Conservation (phyloP, 2,113 vertebrate genomes). For the Ceyx margarethae region DNA sequence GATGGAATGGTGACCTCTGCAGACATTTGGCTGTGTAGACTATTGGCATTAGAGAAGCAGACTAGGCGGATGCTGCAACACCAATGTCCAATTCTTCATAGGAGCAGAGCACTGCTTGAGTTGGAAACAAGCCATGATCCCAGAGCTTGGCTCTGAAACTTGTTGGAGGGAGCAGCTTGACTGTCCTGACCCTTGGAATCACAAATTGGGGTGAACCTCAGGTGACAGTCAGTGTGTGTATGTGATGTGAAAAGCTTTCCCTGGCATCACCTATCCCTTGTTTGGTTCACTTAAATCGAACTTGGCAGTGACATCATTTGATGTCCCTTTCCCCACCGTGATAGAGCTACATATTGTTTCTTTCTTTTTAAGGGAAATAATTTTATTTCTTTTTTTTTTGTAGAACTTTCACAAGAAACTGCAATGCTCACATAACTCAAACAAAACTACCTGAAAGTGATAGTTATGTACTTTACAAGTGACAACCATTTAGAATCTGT, state of each 20-base stretch:
- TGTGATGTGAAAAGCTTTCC: background rate
- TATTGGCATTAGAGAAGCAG: background rate
- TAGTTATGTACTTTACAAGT: conserved; percentile 59
- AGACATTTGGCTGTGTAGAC: background rate
- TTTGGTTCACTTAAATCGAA: background rate
- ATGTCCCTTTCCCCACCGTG: background rate
- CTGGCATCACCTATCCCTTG: background rate
- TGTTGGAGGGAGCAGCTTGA: background rate
- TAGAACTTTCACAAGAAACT: conserved; percentile 24
- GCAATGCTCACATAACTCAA: conserved; percentile 28
- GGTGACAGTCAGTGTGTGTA: background rate
- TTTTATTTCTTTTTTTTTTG: background rate
- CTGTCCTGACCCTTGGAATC: background rate
- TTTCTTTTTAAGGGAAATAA: background rate
- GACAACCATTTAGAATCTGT: conserved; percentile 61
- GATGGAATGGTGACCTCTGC: background rate
- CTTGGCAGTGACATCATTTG: background rate
- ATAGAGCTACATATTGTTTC: background rate
- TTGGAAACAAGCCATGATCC: background rate
- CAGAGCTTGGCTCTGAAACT: background rate
- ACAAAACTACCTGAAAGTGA: conserved; percentile 59
- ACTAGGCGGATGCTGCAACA: background rate
- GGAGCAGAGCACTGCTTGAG: background rate
- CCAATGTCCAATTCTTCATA: background rate
- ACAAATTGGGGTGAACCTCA: background rate